These are phyloP conservation scores for Sarcophilus harrisii DNA, from an alignment of 2,797 vertebrate species.

Conservation along the genomic window DNA sequence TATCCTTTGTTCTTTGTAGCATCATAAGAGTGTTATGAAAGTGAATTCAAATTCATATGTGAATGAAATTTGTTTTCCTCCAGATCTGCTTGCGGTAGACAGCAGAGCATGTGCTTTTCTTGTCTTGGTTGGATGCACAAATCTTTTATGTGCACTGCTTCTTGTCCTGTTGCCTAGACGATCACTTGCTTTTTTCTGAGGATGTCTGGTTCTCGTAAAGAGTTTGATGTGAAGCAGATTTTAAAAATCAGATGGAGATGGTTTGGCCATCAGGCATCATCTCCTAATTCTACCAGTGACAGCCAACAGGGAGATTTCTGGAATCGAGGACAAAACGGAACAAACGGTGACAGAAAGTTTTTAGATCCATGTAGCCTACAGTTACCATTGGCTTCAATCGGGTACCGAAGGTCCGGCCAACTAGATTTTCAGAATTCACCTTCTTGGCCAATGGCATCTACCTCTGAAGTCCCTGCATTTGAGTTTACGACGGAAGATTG, in stretches of 20 bases:
- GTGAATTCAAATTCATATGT: conserved; percentile 71
- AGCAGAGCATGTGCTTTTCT: conserved; percentile 86
- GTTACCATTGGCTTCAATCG: conserved; percentile 86
- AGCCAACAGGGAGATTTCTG: conserved; percentile 92
- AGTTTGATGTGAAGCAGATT: conserved; percentile 99
- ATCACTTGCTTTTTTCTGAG: conserved; percentile 88
- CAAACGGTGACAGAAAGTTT: conserved; percentile 91
- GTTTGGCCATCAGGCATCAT: conserved; percentile 94
- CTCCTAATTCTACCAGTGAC: conserved; percentile 85
- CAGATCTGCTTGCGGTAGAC: conserved; percentile 82
- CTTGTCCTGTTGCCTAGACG: conserved; percentile 92
- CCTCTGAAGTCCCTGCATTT: conserved; percentile 87
- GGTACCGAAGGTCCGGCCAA: conserved; percentile 91
- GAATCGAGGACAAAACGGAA: conserved; percentile 84
- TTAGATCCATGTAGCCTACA: conserved; percentile 87
- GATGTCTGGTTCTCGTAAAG: conserved; percentile 98
- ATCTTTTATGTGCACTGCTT: conserved; percentile 86
- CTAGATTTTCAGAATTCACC: conserved; percentile 92
- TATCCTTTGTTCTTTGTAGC: conserved; percentile 82
- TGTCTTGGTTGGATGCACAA: conserved; percentile 87
- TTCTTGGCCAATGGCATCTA: conserved; percentile 91
- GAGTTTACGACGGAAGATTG: conserved; percentile 89
- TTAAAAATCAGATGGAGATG: conserved; percentile 98
- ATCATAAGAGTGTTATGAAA: conserved; percentile 75
- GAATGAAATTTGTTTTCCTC: conserved; percentile 79